A percentile compares a stretch with the other conserved stretches of the same genome.
These are phyloP conservation scores for Notarius quadriscutis DNA, from an alignment of 2,113 vertebrate genomes.

Conservation along the genomic window DNA sequence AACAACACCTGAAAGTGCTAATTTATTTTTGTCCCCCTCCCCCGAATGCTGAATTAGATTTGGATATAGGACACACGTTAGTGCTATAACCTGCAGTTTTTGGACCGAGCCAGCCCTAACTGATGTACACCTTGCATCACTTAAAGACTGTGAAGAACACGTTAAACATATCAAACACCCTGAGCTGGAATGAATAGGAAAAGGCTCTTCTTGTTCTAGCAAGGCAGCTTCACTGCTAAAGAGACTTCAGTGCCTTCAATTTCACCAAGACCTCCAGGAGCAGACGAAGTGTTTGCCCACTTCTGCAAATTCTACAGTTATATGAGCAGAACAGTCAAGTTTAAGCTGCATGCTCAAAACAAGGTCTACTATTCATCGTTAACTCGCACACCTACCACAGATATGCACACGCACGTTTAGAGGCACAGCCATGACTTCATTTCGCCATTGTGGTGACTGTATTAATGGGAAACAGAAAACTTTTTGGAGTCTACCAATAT, in stretches of 20 bases:
- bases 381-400: not conserved
- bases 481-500: conserved; percentile 37
- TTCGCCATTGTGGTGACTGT: conserved; percentile 16
- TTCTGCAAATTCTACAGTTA: not conserved
- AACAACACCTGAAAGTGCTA: not conserved
- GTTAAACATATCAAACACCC: conserved; percentile 50
- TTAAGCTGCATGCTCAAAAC: not conserved
- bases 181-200: conserved; percentile 29
- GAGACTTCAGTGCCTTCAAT: conserved; percentile 78
- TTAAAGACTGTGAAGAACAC: conserved; percentile 22
- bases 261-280: conserved; percentile 59
- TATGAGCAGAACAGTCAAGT: not conserved
- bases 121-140: not conserved
- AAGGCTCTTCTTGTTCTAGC: conserved; percentile 39
- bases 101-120: not conserved
- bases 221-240: conserved; percentile 68
- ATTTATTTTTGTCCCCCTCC: not conserved
- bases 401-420: conserved; percentile 37
- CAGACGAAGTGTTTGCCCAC: conserved; percentile 9
- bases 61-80: not conserved
- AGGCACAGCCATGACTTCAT: conserved; percentile 3
- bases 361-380: conserved; percentile 1
- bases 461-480: conserved; percentile 32
- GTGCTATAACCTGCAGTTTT: not conserved
- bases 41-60: not conserved